Evolutionary conservation across 2,888 invertebrate genomes (phyloP).

Genomic region (Tricholauxania praeusta): DNA sequence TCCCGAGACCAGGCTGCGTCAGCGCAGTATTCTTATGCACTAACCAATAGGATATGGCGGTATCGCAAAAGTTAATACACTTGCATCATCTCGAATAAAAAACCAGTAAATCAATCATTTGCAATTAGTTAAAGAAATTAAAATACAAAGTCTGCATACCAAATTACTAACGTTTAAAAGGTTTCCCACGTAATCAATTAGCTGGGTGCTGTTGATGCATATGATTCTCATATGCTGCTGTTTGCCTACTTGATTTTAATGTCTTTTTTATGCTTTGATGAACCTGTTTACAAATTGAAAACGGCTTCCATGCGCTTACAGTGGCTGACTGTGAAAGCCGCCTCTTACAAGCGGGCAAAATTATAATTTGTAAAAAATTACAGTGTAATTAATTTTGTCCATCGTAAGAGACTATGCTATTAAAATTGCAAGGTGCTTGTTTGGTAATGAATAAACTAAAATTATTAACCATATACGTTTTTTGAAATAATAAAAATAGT

Average conservation of each 20-base stretch:
- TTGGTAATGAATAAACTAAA: too few relatives aligned
- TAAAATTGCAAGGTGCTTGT: too few relatives aligned
- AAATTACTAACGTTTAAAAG: slow-evolving; percentile 32
- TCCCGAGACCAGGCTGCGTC: too few relatives aligned
- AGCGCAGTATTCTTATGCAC: too few relatives aligned
- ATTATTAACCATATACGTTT: background rate
- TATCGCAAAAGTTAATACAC: too few relatives aligned
- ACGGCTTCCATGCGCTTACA: background rate
- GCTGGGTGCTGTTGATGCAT: background rate
- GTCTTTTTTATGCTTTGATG: background rate
- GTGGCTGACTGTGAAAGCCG: background rate
- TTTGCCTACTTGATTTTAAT: background rate
- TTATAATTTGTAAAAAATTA: background rate
- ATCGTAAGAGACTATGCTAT: too few relatives aligned
- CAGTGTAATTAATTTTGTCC: background rate
- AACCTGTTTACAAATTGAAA: slow-evolving; percentile 21
- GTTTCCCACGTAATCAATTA: slow-evolving; percentile 26
- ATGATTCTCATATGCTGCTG: background rate
- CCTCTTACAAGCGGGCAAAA: background rate
- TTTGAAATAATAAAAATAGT: background rate
- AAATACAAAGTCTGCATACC: background rate
- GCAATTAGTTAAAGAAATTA: background rate
- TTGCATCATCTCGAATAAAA: too few relatives aligned
- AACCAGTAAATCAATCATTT: background rate
- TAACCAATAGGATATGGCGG: too few relatives aligned